A percentile compares a stretch with the other conserved stretches of the same genome.
phyloP scores from a whole-genome alignment of 2,888 invertebrate species.

The Noctua fimbriata region DNA sequence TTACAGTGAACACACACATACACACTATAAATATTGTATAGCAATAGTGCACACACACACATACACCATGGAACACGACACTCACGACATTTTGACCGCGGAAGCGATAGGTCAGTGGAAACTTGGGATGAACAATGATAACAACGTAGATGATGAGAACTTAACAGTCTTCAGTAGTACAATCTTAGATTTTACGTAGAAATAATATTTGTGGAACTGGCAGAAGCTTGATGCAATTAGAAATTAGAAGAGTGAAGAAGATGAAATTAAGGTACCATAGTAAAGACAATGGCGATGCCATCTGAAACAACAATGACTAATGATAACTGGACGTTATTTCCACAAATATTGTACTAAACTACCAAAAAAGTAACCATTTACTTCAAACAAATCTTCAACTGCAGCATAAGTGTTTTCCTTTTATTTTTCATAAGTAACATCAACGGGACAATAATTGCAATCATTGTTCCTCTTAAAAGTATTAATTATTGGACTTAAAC shows the following conservation, averaged over 20 bases:
- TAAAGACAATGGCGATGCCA: background rate
- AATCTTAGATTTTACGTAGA: slow-evolving; percentile 12
- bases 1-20: slow-evolving; percentile 59
- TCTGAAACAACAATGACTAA: too few relatives aligned
- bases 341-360: slow-evolving; percentile 40
- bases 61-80: slow-evolving; percentile 83
- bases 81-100: slow-evolving; percentile 81
- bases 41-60: slow-evolving; percentile 60
- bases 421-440: background rate
- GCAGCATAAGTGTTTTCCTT: background rate
- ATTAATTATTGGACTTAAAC: slow-evolving; percentile 41
- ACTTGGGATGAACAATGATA: slow-evolving; percentile 66
- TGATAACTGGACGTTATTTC: slow-evolving; percentile 23
- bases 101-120: slow-evolving; percentile 88
- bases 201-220: slow-evolving; percentile 54
- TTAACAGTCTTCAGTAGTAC: slow-evolving; percentile 23
- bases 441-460: background rate
- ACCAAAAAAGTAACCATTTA: background rate
- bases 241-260: too few relatives aligned
- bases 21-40: slow-evolving; percentile 57
- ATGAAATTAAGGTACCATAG: background rate
- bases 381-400: background rate
- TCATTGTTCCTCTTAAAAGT: slow-evolving; percentile 49
- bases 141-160: slow-evolving; percentile 15
- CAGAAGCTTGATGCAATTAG: background rate